phyloP scores from a whole-genome alignment of 92 coral and sea anemone species.

The Phenganax marumi region DNA sequence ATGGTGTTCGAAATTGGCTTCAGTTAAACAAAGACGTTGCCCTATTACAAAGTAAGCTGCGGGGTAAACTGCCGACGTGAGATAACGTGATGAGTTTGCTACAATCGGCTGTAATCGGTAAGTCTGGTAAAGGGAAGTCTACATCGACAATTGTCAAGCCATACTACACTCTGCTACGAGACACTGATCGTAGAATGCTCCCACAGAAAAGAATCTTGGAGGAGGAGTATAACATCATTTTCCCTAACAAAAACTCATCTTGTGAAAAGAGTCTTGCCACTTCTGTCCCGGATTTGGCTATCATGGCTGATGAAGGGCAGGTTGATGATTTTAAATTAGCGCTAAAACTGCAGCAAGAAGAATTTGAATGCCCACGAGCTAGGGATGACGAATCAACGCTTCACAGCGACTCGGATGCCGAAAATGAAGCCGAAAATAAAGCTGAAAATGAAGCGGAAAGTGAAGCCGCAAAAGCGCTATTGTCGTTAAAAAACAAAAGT shows the following conservation, averaged over 20 bases:
- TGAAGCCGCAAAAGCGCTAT: not conserved
- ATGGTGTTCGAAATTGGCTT: slow-evolving; percentile 51
- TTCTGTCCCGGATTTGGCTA: no score
- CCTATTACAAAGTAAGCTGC: slow-evolving; percentile 35
- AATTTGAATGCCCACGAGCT: slow-evolving; percentile 10
- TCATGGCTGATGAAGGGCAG: not conserved
- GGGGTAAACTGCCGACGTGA: slow-evolving; percentile 40
- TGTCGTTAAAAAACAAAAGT: no score
- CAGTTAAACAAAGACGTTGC: slow-evolving; percentile 48
- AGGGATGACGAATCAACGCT: not conserved
- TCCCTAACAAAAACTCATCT: slow-evolving; percentile 14
- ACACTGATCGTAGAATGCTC: slow-evolving; percentile 32
- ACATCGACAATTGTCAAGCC: slow-evolving; percentile 26
- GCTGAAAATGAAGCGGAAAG: not conserved
- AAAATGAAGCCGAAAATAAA: not conserved
- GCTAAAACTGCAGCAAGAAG: slow-evolving; percentile 53
- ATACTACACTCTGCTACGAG: not conserved
- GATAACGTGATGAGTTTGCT: slow-evolving; percentile 42
- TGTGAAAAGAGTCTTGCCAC: slow-evolving; percentile 6
- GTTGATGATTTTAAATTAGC: slow-evolving; percentile 47
- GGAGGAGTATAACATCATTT: slow-evolving; percentile 39
- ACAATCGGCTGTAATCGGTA: no score
- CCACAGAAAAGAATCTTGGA: slow-evolving; percentile 43
- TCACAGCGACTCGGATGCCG: not conserved
- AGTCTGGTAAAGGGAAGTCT: no score